Evolutionary conservation across 2,113 vertebrate genomes (phyloP).

Genomic region (Amblyornis subalaris): DNA sequence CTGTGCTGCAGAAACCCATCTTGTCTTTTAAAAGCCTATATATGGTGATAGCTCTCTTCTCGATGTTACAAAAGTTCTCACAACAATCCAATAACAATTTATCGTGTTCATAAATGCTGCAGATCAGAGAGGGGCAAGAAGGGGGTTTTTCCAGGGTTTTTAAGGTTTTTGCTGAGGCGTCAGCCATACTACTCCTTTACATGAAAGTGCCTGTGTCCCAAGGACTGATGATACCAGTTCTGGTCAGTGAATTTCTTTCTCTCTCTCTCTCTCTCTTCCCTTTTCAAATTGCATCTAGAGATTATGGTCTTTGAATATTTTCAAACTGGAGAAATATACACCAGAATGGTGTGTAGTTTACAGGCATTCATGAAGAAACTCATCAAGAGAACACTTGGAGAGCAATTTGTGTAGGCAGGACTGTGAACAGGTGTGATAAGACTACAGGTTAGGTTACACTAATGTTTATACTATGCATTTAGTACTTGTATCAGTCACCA

Average conservation of each 20-base stretch:
- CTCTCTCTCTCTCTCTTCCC: neutral
- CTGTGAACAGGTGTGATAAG: neutral
- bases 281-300: neutral
- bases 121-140: neutral
- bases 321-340: neutral
- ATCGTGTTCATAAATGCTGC: neutral
- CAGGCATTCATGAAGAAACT: neutral
- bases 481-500: neutral
- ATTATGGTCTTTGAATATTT: neutral
- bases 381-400: neutral
- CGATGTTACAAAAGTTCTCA: neutral
- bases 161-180: neutral
- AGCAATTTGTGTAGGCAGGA: neutral
- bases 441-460: neutral
- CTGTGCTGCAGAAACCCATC: neutral
- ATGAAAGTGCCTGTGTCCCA: neutral
- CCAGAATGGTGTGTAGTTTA: neutral
- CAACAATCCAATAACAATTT: neutral
- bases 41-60: neutral
- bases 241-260: neutral
- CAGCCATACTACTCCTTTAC: neutral
- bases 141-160: neutral
- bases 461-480: neutral
- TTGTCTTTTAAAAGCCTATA: conserved; percentile 1
- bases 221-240: neutral